Evolutionary conservation across 1,140 invertebrate genomes (phyloP).

Genomic region (Bradynema listronoti): DNA sequence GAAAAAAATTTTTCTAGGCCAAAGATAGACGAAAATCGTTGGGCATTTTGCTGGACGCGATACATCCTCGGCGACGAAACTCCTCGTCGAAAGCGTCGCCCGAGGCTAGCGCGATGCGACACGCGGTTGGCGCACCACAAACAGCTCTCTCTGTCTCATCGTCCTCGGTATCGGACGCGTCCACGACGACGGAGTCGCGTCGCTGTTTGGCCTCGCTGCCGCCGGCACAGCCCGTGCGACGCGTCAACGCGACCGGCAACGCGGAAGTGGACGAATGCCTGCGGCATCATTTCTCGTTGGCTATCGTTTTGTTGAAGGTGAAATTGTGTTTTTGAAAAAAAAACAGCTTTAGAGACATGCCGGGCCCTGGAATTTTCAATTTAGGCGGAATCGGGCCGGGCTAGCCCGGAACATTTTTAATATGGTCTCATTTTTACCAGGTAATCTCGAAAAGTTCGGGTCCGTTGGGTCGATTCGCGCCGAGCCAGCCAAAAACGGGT

Average conservation of each 20-base stretch:
- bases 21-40: constrained; percentile 42
- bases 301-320: constrained; percentile 20
- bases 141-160: not conserved
- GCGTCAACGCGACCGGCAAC: constrained; percentile 30
- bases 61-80: not conserved
- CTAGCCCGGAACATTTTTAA: no score
- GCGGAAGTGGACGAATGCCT: constrained; percentile 37
- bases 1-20: no score
- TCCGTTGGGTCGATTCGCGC: no score
- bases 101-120: no score
- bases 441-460: no score
- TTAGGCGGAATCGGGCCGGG: no score
- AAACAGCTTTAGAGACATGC: no score
- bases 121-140: not conserved
- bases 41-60: constrained; percentile 28
- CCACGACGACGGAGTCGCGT: not conserved
- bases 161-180: not conserved
- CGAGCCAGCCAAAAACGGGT: no score
- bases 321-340: not conserved
- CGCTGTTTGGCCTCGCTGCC: not conserved
- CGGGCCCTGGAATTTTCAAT: no score
- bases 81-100: not conserved
- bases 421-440: no score
- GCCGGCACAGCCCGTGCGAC: not conserved
- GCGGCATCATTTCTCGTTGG: constrained; percentile 30